A percentile compares a stretch with the other conserved stretches of the same genome.
Evolutionary conservation across 2,113 vertebrate genomes (phyloP).

Genomic region (Oncorhynchus tshawytscha): DNA sequence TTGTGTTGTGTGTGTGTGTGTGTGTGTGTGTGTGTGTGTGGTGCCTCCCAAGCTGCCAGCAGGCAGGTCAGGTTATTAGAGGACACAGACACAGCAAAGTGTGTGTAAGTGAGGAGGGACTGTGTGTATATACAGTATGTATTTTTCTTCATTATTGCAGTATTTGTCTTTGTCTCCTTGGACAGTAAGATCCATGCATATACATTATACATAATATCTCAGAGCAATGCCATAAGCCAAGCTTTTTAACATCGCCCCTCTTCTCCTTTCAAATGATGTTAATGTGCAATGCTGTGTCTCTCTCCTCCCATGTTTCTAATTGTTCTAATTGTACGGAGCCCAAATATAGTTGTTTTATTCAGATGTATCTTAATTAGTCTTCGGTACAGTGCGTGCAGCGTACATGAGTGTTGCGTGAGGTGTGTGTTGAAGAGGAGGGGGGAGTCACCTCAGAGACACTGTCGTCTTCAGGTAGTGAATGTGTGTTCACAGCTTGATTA

Average conservation of each 20-base stretch:
- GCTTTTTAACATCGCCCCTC: conserved; percentile 43
- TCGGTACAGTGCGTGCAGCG: conserved; percentile 14
- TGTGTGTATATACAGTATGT: too few relatives aligned
- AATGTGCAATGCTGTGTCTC: conserved; percentile 35
- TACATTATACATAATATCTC: conserved; percentile 16
- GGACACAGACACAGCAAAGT: conserved; percentile 22
- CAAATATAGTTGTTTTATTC: conserved; percentile 65
- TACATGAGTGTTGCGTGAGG: neutral
- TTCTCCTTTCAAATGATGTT: conserved; percentile 62
- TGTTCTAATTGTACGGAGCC: conserved; percentile 48
- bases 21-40: conserved; percentile 9
- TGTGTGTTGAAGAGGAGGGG: conserved; percentile 3
- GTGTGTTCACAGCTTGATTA: conserved; percentile 62
- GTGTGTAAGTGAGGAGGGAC: neutral
- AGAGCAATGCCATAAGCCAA: conserved; percentile 43
- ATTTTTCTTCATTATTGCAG: too few relatives aligned
- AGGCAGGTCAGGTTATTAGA: conserved; percentile 58
- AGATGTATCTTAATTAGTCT: conserved; percentile 59
- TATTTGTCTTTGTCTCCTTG: too few relatives aligned
- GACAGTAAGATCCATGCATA: neutral
- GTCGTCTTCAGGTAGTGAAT: conserved; percentile 59
- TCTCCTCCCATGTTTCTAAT: conserved; percentile 43
- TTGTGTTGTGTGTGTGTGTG: neutral
- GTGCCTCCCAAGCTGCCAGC: conserved; percentile 59
- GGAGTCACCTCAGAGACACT: conserved; percentile 41